phyloP scores from a whole-genome alignment of 2,888 invertebrate species.

The Tupiocoris notatus region DNA sequence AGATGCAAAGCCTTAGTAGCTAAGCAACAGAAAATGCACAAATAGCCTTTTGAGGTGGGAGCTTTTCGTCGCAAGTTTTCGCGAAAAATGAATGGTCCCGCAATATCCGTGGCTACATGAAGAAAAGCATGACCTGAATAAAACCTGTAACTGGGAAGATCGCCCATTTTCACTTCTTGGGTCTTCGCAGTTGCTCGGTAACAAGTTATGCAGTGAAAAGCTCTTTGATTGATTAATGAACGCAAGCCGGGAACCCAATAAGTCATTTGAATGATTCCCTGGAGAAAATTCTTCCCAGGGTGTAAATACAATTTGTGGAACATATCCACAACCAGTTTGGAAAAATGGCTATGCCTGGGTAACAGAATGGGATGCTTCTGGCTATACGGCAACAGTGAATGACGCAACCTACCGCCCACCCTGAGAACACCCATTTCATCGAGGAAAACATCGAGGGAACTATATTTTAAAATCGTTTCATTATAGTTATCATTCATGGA shows the following conservation, averaged over 20 bases:
- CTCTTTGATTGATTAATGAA: not conserved
- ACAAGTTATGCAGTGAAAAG: not conserved
- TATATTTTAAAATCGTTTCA: not conserved
- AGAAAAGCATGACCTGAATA: not conserved
- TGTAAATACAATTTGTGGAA: not conserved
- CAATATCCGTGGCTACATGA: not conserved
- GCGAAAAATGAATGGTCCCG: not conserved
- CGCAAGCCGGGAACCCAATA: slow-evolving; percentile 8
- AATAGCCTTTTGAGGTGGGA: not conserved
- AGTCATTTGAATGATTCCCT: not conserved
- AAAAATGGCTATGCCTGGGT: not conserved
- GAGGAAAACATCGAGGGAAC: not conserved
- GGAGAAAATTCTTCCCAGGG: not conserved
- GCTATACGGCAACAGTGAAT: not conserved
- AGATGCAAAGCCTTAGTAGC: not conserved
- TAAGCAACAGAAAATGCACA: not conserved
- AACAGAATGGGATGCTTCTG: slow-evolving; percentile 10
- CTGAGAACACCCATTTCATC: slow-evolving; percentile 14
- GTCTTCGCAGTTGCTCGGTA: not conserved
- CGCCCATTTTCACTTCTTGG: not conserved
- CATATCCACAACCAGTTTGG: slow-evolving; percentile 6
- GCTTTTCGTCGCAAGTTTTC: not conserved
- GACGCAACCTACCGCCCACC: slow-evolving; percentile 37
- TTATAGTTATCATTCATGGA: not conserved
- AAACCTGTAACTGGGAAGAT: not conserved